Percentiles rank a stretch among this genome's conserved stretches.
Evolutionary conservation across 2,888 invertebrate species (phyloP).

Genomic region (Drosophila anomalata): DNA sequence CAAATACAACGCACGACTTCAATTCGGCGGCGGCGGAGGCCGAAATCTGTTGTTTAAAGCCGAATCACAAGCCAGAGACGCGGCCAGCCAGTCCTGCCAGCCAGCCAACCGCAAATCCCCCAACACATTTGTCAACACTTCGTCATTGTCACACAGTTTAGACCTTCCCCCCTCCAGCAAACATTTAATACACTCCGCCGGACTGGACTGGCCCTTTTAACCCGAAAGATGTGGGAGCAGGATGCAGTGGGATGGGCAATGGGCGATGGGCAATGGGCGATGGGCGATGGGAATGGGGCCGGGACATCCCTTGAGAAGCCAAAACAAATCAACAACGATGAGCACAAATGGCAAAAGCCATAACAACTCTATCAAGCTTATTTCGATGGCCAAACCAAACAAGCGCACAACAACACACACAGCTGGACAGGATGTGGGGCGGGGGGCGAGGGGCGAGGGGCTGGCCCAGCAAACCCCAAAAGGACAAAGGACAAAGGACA

Average conservation of each 20-base stretch:
- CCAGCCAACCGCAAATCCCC: constrained; percentile 81
- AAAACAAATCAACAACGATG: constrained; percentile 73
- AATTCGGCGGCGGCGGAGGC: too few relatives aligned
- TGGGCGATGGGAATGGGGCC: constrained; percentile 8
- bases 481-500: constrained; percentile 49
- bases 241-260: not conserved
- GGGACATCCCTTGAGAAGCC: constrained; percentile 35
- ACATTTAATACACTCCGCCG: constrained; percentile 73
- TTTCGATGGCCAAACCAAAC: constrained; percentile 67
- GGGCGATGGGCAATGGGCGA: not conserved
- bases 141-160: constrained; percentile 71
- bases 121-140: constrained; percentile 82
- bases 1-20: not conserved
- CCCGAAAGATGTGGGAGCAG: constrained; percentile 11
- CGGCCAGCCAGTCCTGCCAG: constrained; percentile 61
- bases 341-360: constrained; percentile 69
- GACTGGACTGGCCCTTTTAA: constrained; percentile 43
- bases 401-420: constrained; percentile 18
- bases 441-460: not conserved
- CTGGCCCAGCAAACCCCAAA: constrained; percentile 22
- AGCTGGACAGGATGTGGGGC: not conserved
- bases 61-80: constrained; percentile 68
- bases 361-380: constrained; percentile 77
- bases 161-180: constrained; percentile 44
- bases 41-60: constrained; percentile 18